These are phyloP conservation scores for Notocelia uddmanniana DNA, from an alignment of 2,888 invertebrate genomes.

Conservation along the genomic window DNA sequence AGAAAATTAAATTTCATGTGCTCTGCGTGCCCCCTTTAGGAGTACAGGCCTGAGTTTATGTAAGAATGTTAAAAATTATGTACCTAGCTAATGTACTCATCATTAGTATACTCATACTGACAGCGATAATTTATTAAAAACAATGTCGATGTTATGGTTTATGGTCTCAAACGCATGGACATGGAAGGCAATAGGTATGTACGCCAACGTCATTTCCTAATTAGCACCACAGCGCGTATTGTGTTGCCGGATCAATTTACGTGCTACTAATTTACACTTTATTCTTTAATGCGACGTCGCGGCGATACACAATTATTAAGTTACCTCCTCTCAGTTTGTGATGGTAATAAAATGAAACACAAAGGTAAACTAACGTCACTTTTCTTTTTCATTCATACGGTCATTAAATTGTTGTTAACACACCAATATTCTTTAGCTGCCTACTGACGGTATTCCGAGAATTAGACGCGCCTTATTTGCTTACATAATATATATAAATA, in stretches of 20 bases:
- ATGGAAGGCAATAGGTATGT: conserved; percentile 34
- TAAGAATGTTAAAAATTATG: no score
- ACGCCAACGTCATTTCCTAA: conserved; percentile 46
- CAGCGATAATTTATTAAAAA: conserved; percentile 14
- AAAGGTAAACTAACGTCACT: conserved; percentile 21
- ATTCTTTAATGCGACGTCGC: conserved; percentile 38
- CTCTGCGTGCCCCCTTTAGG: no score
- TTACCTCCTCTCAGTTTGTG: conserved; percentile 29
- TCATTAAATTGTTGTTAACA: conserved; percentile 39
- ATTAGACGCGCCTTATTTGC: conserved; percentile 25
- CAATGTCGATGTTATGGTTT: no score
- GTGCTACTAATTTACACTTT: conserved; percentile 51
- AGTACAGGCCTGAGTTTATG: no score
- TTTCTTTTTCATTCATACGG: conserved; percentile 36
- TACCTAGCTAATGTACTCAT: no score
- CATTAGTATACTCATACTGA: not conserved
- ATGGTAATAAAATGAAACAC: conserved; percentile 36
- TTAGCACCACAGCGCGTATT: conserved; percentile 49
- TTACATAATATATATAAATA: conserved; percentile 14
- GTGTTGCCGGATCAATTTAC: conserved; percentile 47
- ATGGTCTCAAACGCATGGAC: conserved; percentile 18
- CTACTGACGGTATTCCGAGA: conserved; percentile 9
- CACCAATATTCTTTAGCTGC: conserved; percentile 23
- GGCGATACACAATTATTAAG: conserved; percentile 31
- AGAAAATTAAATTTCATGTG: no score